Base-by-base conservation (phyloP, 2,113 vertebrate species). In the Todiramphus saurophagus region DNA sequence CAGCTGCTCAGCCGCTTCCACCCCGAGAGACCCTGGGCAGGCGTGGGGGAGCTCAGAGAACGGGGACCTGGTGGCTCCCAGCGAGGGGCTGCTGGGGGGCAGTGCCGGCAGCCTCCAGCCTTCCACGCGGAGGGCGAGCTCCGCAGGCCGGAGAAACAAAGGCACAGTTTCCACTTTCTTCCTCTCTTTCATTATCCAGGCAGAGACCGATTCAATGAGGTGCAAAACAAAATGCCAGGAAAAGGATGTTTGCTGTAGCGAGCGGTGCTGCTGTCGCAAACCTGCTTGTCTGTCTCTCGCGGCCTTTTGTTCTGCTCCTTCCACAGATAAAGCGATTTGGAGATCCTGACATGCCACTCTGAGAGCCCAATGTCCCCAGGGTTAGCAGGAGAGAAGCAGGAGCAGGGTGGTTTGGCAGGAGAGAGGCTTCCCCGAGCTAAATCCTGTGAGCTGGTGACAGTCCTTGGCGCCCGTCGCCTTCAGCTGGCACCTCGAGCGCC, bases 151-250 rank as follows among this genome's bases (percentile, higher is more conserved):
- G 23, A 78, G 75, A 46, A 79, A 90, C 96, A 88, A 94, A 94
- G 58, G 67, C n/a, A 64, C 33, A 8, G 44, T 85, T 89, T 48
- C 81, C 69, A 62, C 63, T 83, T 87, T 70, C 44, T 55, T 85
- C 80, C 87, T 63, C 74, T 68, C 51, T 39, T 41, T 58, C 89
- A 48, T 62, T 55, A 50, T 37, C 37, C 56, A 11, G 48, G 79
- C 93, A 80, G 83, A 48, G 68, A 7, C 58, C 5, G 85, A 80
- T 48, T 66, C 55, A 62, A 25, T 35, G 75, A 67, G 79, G 48
- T 76, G 92, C 76, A 44, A 55, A 72, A 33, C 66, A 91, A 89
- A 96, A 94, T 50, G 87, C 72, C 94, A 94, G 91, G 94, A 94
- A 76, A 62, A 73, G 95, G 92, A 87, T 81, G 86, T 95, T 93